Conservation (phyloP, 2,888 invertebrate genomes). For the Dilophus febrilis region DNA sequence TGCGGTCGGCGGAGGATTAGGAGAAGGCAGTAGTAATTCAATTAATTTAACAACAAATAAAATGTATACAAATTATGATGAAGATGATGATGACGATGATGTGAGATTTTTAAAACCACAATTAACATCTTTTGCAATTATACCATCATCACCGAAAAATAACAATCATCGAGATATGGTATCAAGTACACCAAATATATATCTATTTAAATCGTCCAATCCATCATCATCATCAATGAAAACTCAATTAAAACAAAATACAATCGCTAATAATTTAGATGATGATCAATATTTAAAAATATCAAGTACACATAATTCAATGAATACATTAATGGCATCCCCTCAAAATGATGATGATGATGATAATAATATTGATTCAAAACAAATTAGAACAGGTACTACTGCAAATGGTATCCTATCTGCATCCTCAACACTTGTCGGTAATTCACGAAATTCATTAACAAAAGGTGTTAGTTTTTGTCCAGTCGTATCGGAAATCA, state of each 20-base stretch:
- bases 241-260: background rate
- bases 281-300: constrained; percentile 35
- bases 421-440: too few species aligned
- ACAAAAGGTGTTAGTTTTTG: constrained; percentile 58
- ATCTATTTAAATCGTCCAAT: constrained; percentile 18
- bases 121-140: constrained; percentile 8
- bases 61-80: too few species aligned
- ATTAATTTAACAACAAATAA: too few species aligned
- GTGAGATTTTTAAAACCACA: constrained; percentile 18
- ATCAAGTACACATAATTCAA: constrained; percentile 42
- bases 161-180: constrained; percentile 2
- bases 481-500: constrained; percentile 62
- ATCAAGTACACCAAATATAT: constrained; percentile 44
- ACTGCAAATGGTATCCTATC: constrained; percentile 20
- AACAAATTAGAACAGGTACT: too few species aligned
- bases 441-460: constrained; percentile 24
- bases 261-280: constrained; percentile 18
- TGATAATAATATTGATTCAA: too few species aligned
- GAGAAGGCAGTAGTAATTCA: background rate
- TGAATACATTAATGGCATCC: constrained; percentile 29
- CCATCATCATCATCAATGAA: too few species aligned
- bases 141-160: background rate
- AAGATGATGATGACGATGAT: background rate
- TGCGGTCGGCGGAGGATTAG: constrained; percentile 15
- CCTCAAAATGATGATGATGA: constrained; percentile 6